Evolutionary conservation across 2,888 invertebrate species (phyloP), one percentile per base, ranked within the genome.

Genomic region (Pomacea canaliculata): DNA sequence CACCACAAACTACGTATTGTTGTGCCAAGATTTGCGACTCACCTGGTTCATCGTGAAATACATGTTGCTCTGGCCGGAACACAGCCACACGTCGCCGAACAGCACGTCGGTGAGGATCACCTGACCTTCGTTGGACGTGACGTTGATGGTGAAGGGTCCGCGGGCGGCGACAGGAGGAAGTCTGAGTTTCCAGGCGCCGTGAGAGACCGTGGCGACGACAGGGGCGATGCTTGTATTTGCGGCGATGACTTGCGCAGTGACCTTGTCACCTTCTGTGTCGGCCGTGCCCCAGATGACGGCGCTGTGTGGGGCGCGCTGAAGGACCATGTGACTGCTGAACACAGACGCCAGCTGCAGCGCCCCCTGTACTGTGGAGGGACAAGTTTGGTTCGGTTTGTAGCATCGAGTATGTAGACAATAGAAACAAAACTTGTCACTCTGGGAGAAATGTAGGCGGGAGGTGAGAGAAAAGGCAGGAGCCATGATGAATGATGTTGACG

Each of bases 1-100:
- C 60, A 60, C n/a, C 60, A n/a, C n/a, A 60, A 60, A 60, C 1
- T 60, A 60, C 60, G 60, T 7, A n/a, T 60, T 60, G n/a, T 2
- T 19, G 8, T 63, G 1, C 23, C 19, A 10, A 10, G 19, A 63
- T 16, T 56, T 56, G 51, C 16, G 27, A 7, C 63, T 18, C 63
- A 63, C 63, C 27, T 63, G 63, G 10, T 63, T 63, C 63, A 63
- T 63, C 63, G 63, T 63, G 10, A 63, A 63, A 19, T 63, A 63
- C 63, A 63, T 63, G 19, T 63, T 63, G 27, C 63, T 63, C 63
- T 63, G 63, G 19, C 63, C 87, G 87, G 89, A 89, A 76, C 90
- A 90, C 9, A 90, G 60, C 89, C 89, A 90, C 2, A 90, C 88
- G 77, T 90, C 89, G n/a, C 90, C 90, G 81, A 90, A 89, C 73